phyloP scores from a whole-genome alignment of 1,140 invertebrate species.

The Trichonephila inaurata region DNA sequence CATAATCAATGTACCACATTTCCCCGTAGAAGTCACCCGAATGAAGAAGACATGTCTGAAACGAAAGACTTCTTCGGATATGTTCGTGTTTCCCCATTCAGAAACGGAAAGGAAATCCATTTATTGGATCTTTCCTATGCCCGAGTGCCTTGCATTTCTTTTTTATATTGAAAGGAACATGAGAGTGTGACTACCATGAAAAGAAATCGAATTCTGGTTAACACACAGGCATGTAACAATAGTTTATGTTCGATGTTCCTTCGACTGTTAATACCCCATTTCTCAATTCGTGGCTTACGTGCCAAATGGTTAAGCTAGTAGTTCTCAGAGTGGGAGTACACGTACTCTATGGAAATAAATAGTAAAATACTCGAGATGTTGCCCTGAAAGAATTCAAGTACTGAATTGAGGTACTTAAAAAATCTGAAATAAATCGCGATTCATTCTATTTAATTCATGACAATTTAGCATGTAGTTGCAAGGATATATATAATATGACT shows the following conservation, averaged over 20 bases:
- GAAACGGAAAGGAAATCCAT: conserved; percentile 21
- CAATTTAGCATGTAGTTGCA: too few species aligned
- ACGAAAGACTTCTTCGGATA: background rate
- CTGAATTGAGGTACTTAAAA: too few species aligned
- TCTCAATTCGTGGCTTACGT: conserved; percentile 9
- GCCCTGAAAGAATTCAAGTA: too few species aligned
- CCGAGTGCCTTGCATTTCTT: conserved; percentile 3
- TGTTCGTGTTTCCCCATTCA: conserved; percentile 27
- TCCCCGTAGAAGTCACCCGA: background rate
- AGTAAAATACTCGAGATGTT: too few species aligned
- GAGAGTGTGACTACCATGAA: background rate
- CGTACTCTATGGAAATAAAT: background rate
- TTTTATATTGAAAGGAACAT: background rate
- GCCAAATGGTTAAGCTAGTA: background rate
- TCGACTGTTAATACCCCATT: conserved; percentile 30
- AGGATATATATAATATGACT: too few species aligned
- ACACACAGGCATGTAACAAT: background rate
- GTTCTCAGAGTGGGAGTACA: background rate
- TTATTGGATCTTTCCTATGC: conserved; percentile 15
- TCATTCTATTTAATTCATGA: too few species aligned
- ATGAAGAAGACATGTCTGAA: background rate
- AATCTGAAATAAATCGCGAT: too few species aligned
- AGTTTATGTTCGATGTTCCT: background rate
- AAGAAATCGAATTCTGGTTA: background rate
- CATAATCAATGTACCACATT: background rate